These are phyloP conservation scores for Argya squamiceps DNA, from an alignment of 2,797 vertebrate species.

Conservation along the genomic window DNA sequence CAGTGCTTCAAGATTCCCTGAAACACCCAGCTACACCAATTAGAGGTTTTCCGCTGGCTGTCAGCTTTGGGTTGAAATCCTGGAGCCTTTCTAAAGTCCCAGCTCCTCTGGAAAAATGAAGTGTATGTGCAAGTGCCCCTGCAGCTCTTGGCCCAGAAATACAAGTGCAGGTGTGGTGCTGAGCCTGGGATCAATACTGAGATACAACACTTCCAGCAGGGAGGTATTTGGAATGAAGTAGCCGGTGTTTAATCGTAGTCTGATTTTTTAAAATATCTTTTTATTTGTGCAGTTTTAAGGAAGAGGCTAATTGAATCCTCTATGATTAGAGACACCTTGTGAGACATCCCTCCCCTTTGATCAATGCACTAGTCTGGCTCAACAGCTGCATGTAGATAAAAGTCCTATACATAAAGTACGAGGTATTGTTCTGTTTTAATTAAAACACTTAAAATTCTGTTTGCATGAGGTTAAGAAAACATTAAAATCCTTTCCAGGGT, in stretches of 20 bases:
- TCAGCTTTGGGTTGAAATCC: background rate
- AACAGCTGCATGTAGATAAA: constrained; percentile 22
- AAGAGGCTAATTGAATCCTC: background rate
- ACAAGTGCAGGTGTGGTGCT: background rate
- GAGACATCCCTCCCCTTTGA: constrained; percentile 17
- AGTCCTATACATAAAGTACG: background rate
- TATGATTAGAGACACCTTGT: background rate
- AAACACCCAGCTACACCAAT: background rate
- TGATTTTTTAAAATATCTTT: background rate
- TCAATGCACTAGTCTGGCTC: constrained; percentile 21
- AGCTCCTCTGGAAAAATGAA: background rate
- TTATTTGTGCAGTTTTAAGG: background rate
- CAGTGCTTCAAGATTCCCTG: background rate
- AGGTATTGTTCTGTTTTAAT: constrained; percentile 46
- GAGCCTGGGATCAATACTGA: background rate
- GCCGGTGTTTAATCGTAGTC: background rate
- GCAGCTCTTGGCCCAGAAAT: background rate
- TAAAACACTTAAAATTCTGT: constrained; percentile 28
- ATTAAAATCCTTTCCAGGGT: constrained; percentile 34
- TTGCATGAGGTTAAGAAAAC: constrained; percentile 40
- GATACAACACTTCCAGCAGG: background rate
- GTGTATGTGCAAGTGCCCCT: background rate
- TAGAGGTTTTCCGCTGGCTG: background rate
- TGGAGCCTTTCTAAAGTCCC: background rate
- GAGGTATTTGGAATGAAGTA: background rate